Percentiles rank a stretch among this genome's conserved stretches.
phyloP scores from a whole-genome alignment of 2,113 vertebrate species.

The Peromyscus polionotus region DNA sequence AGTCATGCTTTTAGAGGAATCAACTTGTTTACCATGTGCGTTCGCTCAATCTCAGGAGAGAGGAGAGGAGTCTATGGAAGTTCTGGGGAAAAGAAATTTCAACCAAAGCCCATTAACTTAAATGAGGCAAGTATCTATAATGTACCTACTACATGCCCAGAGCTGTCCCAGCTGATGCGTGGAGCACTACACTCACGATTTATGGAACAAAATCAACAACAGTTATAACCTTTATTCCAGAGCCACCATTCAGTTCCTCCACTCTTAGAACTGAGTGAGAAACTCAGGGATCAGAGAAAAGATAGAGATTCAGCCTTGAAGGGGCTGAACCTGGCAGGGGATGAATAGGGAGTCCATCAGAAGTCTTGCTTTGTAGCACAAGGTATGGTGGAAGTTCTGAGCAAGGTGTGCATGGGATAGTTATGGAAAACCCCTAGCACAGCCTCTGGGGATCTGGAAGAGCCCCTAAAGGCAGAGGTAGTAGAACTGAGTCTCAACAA shows the following conservation, averaged over 20 bases:
- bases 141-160: neutral
- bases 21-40: neutral
- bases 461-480: neutral
- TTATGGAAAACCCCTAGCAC: neutral
- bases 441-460: neutral
- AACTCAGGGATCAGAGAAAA: neutral
- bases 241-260: neutral
- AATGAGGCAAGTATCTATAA: neutral
- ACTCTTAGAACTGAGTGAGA: neutral
- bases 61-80: neutral
- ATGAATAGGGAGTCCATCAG: neutral
- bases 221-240: neutral
- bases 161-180: neutral
- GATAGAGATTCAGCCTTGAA: neutral
- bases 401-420: neutral
- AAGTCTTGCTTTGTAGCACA: neutral
- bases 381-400: neutral
- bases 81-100: constrained; percentile 8
- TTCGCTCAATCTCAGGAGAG: neutral
- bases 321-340: neutral
- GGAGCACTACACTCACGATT: neutral
- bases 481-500: neutral
- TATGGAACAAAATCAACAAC: neutral
- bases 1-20: constrained; percentile 26
- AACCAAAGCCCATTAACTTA: neutral